phyloP scores from a whole-genome alignment of 1,140 invertebrate genomes.

The Chionoecetes opilio region DNA sequence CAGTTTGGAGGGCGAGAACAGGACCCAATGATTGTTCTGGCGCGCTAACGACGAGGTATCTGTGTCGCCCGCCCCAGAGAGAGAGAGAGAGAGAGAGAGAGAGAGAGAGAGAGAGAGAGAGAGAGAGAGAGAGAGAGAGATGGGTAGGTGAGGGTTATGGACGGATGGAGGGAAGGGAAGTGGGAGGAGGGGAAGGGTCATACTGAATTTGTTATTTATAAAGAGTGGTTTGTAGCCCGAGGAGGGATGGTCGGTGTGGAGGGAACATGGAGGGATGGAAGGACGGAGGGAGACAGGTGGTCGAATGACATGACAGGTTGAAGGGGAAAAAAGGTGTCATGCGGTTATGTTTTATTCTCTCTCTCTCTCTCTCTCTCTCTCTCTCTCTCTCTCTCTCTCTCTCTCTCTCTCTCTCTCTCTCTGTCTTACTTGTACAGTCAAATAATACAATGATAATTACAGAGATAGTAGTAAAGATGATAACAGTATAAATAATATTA shows the following conservation, averaged over 20 bases:
- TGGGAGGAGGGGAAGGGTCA: not conserved
- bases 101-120: constrained; percentile 58
- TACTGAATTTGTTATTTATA: constrained; percentile 15
- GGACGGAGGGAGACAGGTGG: not conserved
- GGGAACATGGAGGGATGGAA: not conserved
- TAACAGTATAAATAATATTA: not conserved
- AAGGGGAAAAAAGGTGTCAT: not conserved
- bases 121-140: constrained; percentile 60
- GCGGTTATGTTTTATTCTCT: not conserved
- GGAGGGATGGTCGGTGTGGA: constrained; percentile 33
- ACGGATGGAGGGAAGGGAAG: not conserved
- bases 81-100: constrained; percentile 58
- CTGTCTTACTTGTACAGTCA: no score
- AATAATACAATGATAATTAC: not conserved
- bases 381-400: constrained; percentile 18
- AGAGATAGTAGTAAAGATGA: not conserved
- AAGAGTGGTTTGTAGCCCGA: constrained; percentile 18
- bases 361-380: constrained; percentile 24
- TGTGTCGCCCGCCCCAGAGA: constrained; percentile 32
- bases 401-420: no score
- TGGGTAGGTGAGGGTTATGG: constrained; percentile 7
- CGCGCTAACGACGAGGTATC: constrained; percentile 32
- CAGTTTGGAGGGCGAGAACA: constrained; percentile 14
- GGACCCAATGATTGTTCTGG: not conserved
- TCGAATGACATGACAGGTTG: not conserved